phyloP scores from a whole-genome alignment of 1,140 invertebrate species.

The Drosophila sturtevanti region DNA sequence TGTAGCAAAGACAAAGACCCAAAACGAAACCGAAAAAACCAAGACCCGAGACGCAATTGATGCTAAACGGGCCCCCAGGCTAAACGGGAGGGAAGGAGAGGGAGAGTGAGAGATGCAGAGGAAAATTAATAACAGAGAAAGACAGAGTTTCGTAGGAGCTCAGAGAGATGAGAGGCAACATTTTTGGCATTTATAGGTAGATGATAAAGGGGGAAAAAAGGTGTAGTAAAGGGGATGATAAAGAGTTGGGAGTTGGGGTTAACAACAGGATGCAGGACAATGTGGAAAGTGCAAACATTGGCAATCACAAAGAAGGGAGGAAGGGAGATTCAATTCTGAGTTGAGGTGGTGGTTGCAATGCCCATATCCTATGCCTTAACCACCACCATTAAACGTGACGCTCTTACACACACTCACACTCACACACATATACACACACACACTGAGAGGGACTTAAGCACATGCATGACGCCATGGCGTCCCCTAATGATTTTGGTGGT shows the following conservation, averaged over 20 bases:
- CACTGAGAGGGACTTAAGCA: conserved; percentile 8
- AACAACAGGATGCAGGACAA: conserved; percentile 10
- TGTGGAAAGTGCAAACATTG: conserved; percentile 62
- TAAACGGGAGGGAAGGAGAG: neutral
- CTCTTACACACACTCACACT: conserved; percentile 42
- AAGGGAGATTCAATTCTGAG: neutral
- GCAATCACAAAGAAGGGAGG: conserved; percentile 34
- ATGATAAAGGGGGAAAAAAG: conserved; percentile 20
- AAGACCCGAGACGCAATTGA: conserved; percentile 61
- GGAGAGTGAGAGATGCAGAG: conserved; percentile 37
- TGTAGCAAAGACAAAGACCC: conserved; percentile 31
- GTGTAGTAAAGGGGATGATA: too few relatives aligned
- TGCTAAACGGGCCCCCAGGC: conserved; percentile 54
- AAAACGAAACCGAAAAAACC: conserved; percentile 7
- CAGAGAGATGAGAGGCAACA: conserved; percentile 17
- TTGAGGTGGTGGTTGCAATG: conserved; percentile 64
- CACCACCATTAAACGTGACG: conserved; percentile 59
- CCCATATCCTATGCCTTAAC: conserved; percentile 30
- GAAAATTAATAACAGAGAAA: conserved; percentile 73
- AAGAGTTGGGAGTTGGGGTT: conserved; percentile 39
- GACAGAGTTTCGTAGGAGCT: conserved; percentile 26
- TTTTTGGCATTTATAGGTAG: too few relatives aligned
- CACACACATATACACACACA: neutral
- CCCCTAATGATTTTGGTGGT: conserved; percentile 34
- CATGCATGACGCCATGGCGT: conserved; percentile 24